Base-by-base conservation (phyloP, 2,888 invertebrate species). In the Colletes collaris region DNA sequence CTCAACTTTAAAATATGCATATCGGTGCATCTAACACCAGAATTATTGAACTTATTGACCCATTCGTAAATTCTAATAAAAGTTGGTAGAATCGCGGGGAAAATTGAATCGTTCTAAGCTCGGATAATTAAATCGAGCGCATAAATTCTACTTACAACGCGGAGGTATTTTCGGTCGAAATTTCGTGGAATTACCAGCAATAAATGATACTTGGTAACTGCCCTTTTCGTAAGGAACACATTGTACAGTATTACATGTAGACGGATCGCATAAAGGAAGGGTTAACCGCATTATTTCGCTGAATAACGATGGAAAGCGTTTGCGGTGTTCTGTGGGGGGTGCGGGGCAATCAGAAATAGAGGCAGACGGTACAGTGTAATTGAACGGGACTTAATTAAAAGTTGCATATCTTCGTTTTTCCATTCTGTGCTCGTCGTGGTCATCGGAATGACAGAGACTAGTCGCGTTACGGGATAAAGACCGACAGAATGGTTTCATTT, bases 361-460 rank as follows among this genome's bases (percentile, higher is more conserved):
- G 59, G 70, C 59, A 66, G 16, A 59, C 53, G 60, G 49, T 27
- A n/a, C 66, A 66, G 77, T 85, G 87, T 87, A 89, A 89, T 88
- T 90, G 89, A 90, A 89, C 87, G 76, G 83, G 78, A 86, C 89
- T 89, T 89, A 91, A 91, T 91, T 89, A 90, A 90, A 90, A 89
- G 84, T 88, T 84, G 81, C 85, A 76, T 84, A 86, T 76, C 84
- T 85, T 86, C 76, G 76, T 84, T 84, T 79, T 58, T 50, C 66
- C 16, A 65, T 53, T 63, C 55, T 27, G 19, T 68, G 59, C 40
- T 75, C 73, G 62, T 74, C 44, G 59, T 65, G 65, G 70, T 66
- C 67, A 35, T 66, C 50, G 65, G 68, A 59, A 79, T 79, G 84
- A 82, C 81, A 72, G 66, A 78, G 81, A 78, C 77, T 68, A 76